A percentile compares a stretch with the other conserved stretches of the same genome.
Evolutionary conservation across 2,797 vertebrate species (phyloP).

Genomic region (Dipus sagitta): DNA sequence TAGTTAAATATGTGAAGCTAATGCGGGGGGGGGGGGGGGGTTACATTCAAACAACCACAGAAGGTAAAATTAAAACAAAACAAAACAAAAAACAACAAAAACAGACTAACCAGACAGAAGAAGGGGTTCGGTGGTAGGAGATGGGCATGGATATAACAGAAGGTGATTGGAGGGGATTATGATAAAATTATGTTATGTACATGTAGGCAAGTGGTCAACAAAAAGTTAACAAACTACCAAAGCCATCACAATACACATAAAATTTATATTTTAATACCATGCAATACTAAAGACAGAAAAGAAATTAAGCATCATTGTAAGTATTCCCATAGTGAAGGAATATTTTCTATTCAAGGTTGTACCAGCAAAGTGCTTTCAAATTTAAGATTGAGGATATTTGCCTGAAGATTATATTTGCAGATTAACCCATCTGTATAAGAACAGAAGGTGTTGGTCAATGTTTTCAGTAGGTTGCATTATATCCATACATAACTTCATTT

Average conservation of each 20-base stretch:
- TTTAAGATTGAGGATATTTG: neutral
- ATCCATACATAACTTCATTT: conserved; percentile 27
- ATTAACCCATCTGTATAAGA: neutral
- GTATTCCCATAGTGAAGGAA: neutral
- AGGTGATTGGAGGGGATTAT: no score
- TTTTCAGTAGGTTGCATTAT: conserved; percentile 6
- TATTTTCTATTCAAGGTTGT: neutral
- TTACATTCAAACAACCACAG: no score
- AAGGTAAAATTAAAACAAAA: no score
- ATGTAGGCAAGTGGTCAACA: no score
- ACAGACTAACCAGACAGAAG: no score
- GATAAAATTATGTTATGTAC: no score
- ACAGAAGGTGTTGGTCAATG: neutral
- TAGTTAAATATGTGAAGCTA: no score
- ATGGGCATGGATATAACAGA: no score
- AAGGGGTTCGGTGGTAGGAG: no score
- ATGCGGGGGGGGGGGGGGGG: no score
- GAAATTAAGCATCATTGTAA: neutral
- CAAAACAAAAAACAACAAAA: no score
- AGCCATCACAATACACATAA: neutral
- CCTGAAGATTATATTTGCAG: neutral
- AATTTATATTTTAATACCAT: neutral
- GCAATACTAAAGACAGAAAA: conserved; percentile 10
- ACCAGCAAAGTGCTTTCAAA: neutral
- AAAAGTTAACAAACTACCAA: neutral